phyloP scores from a whole-genome alignment of 1,140 invertebrate species.

The Zaprionus kolodkinae region DNA sequence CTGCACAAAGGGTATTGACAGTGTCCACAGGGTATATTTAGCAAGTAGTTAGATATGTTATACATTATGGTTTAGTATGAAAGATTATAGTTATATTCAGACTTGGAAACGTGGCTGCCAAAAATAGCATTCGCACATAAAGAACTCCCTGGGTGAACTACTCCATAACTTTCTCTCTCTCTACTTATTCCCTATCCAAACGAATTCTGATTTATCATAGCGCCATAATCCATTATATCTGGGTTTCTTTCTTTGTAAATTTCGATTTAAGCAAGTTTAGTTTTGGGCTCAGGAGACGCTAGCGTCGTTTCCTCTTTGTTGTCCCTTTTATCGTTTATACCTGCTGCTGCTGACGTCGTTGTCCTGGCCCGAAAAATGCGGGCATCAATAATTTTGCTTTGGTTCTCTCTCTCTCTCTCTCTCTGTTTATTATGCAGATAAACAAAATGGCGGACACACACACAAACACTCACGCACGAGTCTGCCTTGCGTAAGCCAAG shows the following conservation, averaged over 20 bases:
- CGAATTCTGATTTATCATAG: background rate
- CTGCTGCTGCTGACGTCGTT: constrained; percentile 47
- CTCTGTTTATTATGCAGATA: constrained; percentile 80
- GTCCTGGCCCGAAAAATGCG: constrained; percentile 67
- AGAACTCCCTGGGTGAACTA: background rate
- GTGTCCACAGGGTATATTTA: too few species aligned
- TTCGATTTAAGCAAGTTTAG: constrained; percentile 11
- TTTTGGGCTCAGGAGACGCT: background rate
- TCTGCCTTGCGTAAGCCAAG: constrained; percentile 55
- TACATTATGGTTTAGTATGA: too few species aligned
- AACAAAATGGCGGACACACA: constrained; percentile 66
- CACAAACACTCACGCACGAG: background rate
- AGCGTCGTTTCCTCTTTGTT: constrained; percentile 7
- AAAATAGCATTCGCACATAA: background rate
- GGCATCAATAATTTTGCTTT: constrained; percentile 74
- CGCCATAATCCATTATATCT: constrained; percentile 7
- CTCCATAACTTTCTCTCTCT: background rate
- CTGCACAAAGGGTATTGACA: background rate
- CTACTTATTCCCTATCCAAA: background rate
- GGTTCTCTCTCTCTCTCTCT: constrained; percentile 4
- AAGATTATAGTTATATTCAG: too few species aligned
- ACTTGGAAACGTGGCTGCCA: too few species aligned
- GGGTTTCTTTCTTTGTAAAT: constrained; percentile 1
- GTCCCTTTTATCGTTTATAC: constrained; percentile 34
- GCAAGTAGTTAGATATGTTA: too few species aligned